Evolutionary conservation across 2,888 invertebrate genomes (phyloP).

Genomic region (Zelleria hepariella): DNA sequence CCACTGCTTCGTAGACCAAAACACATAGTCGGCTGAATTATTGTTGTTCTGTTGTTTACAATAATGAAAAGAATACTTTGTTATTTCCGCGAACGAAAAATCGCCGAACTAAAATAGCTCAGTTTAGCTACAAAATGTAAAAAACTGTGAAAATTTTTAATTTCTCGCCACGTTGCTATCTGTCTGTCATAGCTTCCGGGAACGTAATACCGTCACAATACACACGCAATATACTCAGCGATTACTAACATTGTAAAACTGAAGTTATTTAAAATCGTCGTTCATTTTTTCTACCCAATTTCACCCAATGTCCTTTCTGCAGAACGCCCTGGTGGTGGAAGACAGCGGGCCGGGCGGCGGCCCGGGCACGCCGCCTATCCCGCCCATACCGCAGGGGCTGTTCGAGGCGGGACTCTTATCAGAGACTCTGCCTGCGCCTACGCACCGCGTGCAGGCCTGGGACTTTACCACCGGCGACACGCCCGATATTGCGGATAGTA

Average conservation of each 20-base stretch:
- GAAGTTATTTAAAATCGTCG: background rate
- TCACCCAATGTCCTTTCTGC: constrained; percentile 8
- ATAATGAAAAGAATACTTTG: too few species aligned
- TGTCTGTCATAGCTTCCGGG: too few species aligned
- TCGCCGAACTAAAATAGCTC: too few species aligned
- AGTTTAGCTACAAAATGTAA: too few species aligned
- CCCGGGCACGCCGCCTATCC: constrained; percentile 11
- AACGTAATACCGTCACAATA: too few species aligned
- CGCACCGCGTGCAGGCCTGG: constrained; percentile 88
- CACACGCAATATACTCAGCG: too few species aligned
- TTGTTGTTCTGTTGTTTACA: too few species aligned
- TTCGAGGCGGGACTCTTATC: constrained; percentile 59
- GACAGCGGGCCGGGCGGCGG: constrained; percentile 42
- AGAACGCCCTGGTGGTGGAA: constrained; percentile 67
- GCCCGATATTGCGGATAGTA: constrained; percentile 82
- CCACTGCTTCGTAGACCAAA: too few species aligned
- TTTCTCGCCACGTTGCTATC: too few species aligned
- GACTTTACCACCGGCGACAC: constrained; percentile 80
- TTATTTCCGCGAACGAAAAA: too few species aligned
- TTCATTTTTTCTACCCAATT: background rate
- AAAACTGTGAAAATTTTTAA: too few species aligned
- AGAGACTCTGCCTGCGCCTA: constrained; percentile 74
- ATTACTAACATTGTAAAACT: background rate
- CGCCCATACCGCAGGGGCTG: constrained; percentile 18
- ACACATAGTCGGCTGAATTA: too few species aligned